These are phyloP conservation scores for Synanceia verrucosa DNA, from an alignment of 2,797 vertebrate genomes.

Conservation along the genomic window DNA sequence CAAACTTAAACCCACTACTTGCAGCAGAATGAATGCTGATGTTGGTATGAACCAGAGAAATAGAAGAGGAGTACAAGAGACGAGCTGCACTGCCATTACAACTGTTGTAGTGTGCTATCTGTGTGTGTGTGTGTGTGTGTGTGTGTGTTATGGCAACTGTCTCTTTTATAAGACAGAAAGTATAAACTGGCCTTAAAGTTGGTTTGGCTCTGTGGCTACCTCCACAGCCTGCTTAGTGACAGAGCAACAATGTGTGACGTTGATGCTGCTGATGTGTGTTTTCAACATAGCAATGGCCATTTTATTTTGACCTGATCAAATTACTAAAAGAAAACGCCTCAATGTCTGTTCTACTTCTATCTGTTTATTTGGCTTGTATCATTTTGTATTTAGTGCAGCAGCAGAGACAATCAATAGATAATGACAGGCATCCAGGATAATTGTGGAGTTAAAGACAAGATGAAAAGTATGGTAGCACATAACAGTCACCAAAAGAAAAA, in stretches of 20 bases:
- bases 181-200: background rate
- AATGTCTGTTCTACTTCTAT: background rate
- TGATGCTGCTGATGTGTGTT: too few species aligned
- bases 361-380: background rate
- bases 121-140: too few species aligned
- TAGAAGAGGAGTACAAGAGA: too few species aligned
- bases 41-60: background rate
- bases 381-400: background rate
- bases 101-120: too few species aligned
- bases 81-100: too few species aligned
- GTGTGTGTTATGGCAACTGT: too few species aligned
- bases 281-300: accelerated
- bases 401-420: background rate
- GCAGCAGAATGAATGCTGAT: background rate
- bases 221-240: background rate
- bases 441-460: background rate
- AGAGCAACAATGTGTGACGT: too few species aligned
- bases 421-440: background rate
- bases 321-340: background rate
- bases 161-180: background rate
- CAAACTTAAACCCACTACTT: background rate
- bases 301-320: background rate
- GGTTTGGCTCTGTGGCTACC: background rate
- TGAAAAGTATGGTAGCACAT: too few species aligned
- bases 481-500: too few species aligned